Conservation (phyloP, 2,888 invertebrate species). For the Argynnis bischoffii region DNA sequence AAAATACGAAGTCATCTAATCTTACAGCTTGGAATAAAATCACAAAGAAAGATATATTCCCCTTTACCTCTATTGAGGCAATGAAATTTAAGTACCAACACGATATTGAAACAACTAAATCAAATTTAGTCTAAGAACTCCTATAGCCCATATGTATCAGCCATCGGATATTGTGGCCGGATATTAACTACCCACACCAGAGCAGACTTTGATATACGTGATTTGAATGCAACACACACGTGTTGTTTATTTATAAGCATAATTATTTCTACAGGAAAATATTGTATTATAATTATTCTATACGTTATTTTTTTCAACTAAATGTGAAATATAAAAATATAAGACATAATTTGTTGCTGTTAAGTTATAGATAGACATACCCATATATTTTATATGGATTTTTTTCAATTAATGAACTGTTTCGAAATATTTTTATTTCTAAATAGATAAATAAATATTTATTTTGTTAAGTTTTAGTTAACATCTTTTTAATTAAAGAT, state of each 20-base stretch:
- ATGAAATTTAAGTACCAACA: conserved; percentile 72
- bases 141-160: conserved; percentile 26
- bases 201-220: conserved; percentile 27
- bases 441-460: too few species aligned
- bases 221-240: conserved; percentile 20
- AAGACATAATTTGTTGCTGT: too few species aligned
- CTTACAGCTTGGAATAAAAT: conserved; percentile 2
- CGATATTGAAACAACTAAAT: conserved; percentile 74
- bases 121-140: conserved; percentile 46
- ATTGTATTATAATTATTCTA: too few species aligned
- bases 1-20: conserved; percentile 6
- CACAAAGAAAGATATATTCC: neutral
- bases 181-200: conserved; percentile 43
- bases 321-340: too few species aligned
- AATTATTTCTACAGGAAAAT: too few species aligned
- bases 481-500: too few species aligned
- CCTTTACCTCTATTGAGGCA: conserved; percentile 23
- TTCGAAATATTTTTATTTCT: too few species aligned
- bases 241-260: neutral
- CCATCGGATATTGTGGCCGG: conserved; percentile 39
- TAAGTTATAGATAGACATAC: too few species aligned
- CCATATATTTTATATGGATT: too few species aligned
- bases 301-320: too few species aligned
- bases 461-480: too few species aligned
- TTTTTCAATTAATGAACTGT: too few species aligned